Conservation (phyloP, 2,797 vertebrate species). For the Rhinoraja longicauda region DNA sequence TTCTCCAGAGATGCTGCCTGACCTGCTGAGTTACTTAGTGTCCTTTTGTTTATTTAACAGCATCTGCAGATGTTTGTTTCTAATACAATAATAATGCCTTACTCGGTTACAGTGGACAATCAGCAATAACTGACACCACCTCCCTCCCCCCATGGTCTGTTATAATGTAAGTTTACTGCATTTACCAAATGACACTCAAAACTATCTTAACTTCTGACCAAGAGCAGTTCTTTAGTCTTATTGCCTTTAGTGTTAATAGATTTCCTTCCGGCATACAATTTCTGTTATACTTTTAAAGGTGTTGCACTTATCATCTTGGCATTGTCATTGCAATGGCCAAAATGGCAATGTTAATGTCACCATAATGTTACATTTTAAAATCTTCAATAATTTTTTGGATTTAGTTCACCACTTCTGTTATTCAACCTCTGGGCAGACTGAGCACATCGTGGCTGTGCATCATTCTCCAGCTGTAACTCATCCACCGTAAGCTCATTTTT, state of each 20-base stretch:
- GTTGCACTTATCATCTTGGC: neutral
- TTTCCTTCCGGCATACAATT: too few relatives aligned
- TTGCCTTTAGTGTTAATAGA: neutral
- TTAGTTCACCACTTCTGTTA: neutral
- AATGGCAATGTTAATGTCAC: neutral
- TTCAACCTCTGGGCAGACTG: neutral
- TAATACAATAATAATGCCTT: too few relatives aligned
- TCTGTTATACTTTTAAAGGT: neutral
- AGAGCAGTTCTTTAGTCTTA: slow-evolving; percentile 18
- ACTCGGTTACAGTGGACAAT: too few relatives aligned
- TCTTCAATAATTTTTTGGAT: neutral
- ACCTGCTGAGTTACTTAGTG: too few relatives aligned
- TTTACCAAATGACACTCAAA: slow-evolving; percentile 5
- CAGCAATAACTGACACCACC: too few relatives aligned
- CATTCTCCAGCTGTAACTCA: neutral
- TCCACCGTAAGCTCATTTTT: neutral
- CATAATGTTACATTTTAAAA: neutral
- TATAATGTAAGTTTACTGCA: too few relatives aligned
- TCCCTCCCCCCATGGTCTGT: too few relatives aligned
- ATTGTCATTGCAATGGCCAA: neutral
- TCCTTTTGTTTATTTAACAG: too few relatives aligned
- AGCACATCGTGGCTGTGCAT: neutral
- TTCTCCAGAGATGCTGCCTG: too few relatives aligned
- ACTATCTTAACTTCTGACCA: slow-evolving; percentile 6
- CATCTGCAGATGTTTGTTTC: too few relatives aligned